phyloP scores from a whole-genome alignment of 2,888 invertebrate genomes.

The Cremastinae sp. region DNA sequence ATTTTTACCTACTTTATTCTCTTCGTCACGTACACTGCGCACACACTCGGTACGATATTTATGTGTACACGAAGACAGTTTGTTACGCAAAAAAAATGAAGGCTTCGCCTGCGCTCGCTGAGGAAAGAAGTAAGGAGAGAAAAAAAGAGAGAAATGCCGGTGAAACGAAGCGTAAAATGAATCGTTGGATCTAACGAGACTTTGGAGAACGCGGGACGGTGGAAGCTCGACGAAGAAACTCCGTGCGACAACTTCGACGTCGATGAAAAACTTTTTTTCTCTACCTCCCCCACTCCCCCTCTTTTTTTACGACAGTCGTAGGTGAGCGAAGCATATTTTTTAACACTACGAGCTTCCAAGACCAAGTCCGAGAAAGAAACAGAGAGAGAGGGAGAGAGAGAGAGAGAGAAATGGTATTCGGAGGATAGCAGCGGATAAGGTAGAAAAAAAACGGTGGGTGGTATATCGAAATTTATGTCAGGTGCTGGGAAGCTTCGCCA shows the following conservation, averaged over 20 bases:
- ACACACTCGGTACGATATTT: not conserved
- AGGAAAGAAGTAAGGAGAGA: conserved; percentile 25
- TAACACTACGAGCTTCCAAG: conserved; percentile 43
- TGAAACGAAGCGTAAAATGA: conserved; percentile 59
- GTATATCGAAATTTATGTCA: conserved; percentile 63
- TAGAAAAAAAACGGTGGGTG: conserved; percentile 52
- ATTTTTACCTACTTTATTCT: not conserved
- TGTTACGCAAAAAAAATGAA: conserved; percentile 29
- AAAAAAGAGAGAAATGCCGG: conserved; percentile 23
- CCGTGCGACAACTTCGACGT: conserved; percentile 55
- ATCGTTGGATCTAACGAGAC: conserved; percentile 55
- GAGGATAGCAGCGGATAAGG: conserved; percentile 16
- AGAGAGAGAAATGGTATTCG: conserved; percentile 23
- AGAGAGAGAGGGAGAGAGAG: conserved; percentile 32
- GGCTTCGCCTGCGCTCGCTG: conserved; percentile 10
- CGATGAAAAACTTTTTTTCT: conserved; percentile 52
- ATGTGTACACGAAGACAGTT: conserved; percentile 6
- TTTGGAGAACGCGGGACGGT: conserved; percentile 27
- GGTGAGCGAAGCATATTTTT: conserved; percentile 62
- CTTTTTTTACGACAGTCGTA: conserved; percentile 59
- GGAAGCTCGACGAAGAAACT: conserved; percentile 52
- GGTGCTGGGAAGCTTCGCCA: conserved; percentile 45
- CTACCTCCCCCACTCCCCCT: not conserved
- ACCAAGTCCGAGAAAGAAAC: conserved; percentile 9
- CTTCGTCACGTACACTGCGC: not conserved